phyloP scores from a whole-genome alignment of 2,888 invertebrate species.

The Toxonevra muliebris region DNA sequence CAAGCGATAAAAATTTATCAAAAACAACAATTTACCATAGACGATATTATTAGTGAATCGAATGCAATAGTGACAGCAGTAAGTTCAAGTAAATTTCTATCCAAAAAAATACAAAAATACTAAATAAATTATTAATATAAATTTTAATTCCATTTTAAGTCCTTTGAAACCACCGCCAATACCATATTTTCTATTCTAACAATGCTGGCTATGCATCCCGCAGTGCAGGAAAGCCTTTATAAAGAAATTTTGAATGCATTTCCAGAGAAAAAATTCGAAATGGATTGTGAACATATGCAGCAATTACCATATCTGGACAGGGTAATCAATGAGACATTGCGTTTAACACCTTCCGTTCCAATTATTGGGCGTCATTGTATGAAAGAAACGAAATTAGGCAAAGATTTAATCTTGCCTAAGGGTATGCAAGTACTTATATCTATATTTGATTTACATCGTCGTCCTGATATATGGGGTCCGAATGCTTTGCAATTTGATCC shows the following conservation, averaged over 20 bases:
- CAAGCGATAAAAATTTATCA: slow-evolving; percentile 36
- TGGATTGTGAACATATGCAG: slow-evolving; percentile 39
- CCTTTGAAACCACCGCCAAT: slow-evolving; percentile 48
- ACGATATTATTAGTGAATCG: slow-evolving; percentile 38
- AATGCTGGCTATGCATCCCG: slow-evolving; percentile 49
- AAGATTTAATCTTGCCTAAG: slow-evolving; percentile 38
- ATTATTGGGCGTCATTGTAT: slow-evolving; percentile 41
- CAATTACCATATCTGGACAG: slow-evolving; percentile 44
- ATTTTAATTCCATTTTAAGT: slow-evolving; percentile 28
- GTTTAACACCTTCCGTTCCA: slow-evolving; percentile 46
- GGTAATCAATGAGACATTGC: slow-evolving; percentile 46
- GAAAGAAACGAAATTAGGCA: slow-evolving; percentile 28
- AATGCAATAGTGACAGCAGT: slow-evolving; percentile 36
- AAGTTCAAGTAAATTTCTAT: slow-evolving; percentile 24
- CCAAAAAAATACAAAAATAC: background rate
- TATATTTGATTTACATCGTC: slow-evolving; percentile 48
- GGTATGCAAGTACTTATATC: slow-evolving; percentile 46
- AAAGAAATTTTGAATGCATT: slow-evolving; percentile 43
- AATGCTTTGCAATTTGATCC: slow-evolving; percentile 49
- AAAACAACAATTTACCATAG: slow-evolving; percentile 33
- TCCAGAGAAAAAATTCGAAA: slow-evolving; percentile 25
- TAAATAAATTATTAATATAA: too few species aligned
- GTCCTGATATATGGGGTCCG: slow-evolving; percentile 47
- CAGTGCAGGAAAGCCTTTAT: slow-evolving; percentile 46
- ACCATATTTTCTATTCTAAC: slow-evolving; percentile 41